Evolutionary conservation across 2,888 invertebrate species (phyloP).

Genomic region (Drosophila fungiperda): DNA sequence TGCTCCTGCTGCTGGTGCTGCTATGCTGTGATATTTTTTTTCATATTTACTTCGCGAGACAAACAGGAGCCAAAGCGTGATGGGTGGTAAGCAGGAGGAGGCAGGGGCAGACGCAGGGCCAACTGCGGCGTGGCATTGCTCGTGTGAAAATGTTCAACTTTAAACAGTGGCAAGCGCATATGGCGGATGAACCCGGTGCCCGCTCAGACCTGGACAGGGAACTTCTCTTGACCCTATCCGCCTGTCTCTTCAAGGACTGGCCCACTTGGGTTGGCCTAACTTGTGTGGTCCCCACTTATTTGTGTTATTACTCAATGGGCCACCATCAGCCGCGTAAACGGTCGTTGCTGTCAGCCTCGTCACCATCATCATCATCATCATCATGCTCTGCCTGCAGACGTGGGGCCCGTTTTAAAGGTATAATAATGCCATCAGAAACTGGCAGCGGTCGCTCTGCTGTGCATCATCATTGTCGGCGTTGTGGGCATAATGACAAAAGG

Average conservation of each 20-base stretch:
- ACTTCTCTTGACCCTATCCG: constrained; percentile 12
- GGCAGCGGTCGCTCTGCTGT: constrained; percentile 7
- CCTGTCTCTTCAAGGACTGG: background rate
- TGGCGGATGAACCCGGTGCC: constrained; percentile 12
- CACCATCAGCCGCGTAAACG: constrained; percentile 75
- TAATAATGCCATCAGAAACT: constrained; percentile 14
- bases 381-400: constrained; percentile 15
- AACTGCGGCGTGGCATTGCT: constrained; percentile 11
- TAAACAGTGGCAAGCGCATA: constrained; percentile 17
- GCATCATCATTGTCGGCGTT: constrained; percentile 44
- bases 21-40: constrained; percentile 14
- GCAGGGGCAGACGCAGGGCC: background rate
- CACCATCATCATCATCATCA: constrained; percentile 31
- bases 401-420: constrained; percentile 4
- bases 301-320: constrained; percentile 74
- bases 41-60: constrained; percentile 29
- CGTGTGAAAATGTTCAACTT: constrained; percentile 57
- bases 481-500: constrained; percentile 80
- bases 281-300: constrained; percentile 46
- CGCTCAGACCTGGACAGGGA: background rate
- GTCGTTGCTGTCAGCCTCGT: constrained; percentile 73
- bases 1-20: constrained; percentile 34
- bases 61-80: constrained; percentile 6
- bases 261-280: constrained; percentile 19
- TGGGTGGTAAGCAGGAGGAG: background rate